Base-by-base conservation (phyloP, 2,888 invertebrate species). In the Capitulum mitella region DNA sequence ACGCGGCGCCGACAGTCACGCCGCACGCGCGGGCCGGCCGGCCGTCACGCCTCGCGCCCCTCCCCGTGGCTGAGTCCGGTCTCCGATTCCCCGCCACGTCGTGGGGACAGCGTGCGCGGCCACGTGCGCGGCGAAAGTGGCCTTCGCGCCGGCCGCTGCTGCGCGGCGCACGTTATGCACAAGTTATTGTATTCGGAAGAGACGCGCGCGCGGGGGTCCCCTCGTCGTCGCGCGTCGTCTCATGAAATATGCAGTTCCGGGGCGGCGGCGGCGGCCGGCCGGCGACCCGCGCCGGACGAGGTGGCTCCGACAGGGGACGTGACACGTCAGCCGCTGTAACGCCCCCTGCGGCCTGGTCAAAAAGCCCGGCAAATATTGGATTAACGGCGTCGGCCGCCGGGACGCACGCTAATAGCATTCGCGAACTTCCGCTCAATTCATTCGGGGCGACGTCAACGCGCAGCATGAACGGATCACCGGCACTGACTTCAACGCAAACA, bases 351-450 rank as follows among this genome's bases (percentile, higher is more conserved):
- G 22, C 0, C 19, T 22, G 32, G 61, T n/a, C n/a, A 61, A 61
- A 61, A 61, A 3, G 32, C 32, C 61, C 32, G 61, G 61, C 61
- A 61, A 61, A 61, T 61, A 61, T 61, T 61, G 61, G 32, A 61
- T n/a, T n/a, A 61, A 32, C 61, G 32, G n/a, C 54, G n/a, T n/a
- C n/a, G 54, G n/a, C 51, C 6, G 54, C 54, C n/a, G 26, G 54
- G n/a, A 14, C 16, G 5, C 43, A 16, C 54, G 54, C n/a, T 54
- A 54, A 54, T 54, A 10, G n/a, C 26, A 54, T 10, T 26, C n/a
- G 6, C 54, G 6, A 22, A n/a, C 32, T 32, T 61, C 32, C 70
- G 37, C 8, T 37, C 34, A 22, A 70, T 70, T 70, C 70, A 37
- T 22, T 37, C 8, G 34, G 70, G 2, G 70, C 1, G 70, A 70